Percentiles rank a stretch among this genome's conserved stretches.
Evolutionary conservation across 2,113 vertebrate genomes (phyloP).

Genomic region (Galeopterus variegatus): DNA sequence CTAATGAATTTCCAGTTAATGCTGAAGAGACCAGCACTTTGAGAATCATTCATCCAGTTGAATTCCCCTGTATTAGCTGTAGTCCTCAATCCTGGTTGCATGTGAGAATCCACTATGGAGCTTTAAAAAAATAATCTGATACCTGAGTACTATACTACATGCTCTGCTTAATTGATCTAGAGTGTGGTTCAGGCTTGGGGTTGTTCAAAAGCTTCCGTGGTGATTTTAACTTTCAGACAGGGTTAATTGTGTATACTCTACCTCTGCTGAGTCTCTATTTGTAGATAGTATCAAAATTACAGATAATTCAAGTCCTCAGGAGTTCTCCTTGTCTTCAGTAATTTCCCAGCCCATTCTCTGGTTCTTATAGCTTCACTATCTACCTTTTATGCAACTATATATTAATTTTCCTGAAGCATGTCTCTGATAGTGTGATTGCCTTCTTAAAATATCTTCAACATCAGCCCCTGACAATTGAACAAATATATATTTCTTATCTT

Average conservation of each 20-base stretch:
- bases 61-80: neutral
- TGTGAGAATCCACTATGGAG: neutral
- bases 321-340: neutral
- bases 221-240: neutral
- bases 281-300: neutral
- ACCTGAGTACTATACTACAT: neutral
- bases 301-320: neutral
- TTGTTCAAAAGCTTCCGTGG: neutral
- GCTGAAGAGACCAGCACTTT: neutral
- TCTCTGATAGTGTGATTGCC: neutral
- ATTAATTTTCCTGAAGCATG: neutral
- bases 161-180: neutral
- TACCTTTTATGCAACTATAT: neutral
- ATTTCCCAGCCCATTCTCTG: neutral
- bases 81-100: neutral
- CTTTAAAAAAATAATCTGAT: neutral
- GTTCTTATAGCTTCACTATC: neutral
- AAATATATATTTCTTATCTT: neutral
- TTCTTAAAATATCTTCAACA: neutral
- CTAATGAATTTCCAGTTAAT: neutral
- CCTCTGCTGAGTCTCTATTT: neutral
- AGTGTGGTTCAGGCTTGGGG: neutral
- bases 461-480: neutral
- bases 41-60: neutral
- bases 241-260: neutral